Percentiles rank a stretch among this genome's conserved stretches.
Evolutionary conservation across 1,140 invertebrate genomes (phyloP).

Genomic region (Leptestheria dahalacensis): DNA sequence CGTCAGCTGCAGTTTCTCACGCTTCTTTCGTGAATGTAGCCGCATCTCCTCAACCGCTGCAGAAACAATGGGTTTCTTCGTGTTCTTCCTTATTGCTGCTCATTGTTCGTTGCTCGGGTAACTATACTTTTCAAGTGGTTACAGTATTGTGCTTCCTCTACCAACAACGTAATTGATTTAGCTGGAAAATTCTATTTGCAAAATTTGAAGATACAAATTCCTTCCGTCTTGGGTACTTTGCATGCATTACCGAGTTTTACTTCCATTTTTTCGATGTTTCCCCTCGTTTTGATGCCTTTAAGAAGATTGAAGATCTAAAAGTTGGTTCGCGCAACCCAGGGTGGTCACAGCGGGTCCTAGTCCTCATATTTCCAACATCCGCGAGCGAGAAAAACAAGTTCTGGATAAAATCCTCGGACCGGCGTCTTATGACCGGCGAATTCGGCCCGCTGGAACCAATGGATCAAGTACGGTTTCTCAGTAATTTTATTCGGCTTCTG

Average conservation of each 20-base stretch:
- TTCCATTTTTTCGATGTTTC: too few relatives aligned
- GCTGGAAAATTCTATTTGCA: too few relatives aligned
- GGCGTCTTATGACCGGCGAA: constrained; percentile 76
- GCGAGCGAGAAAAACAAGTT: constrained; percentile 85
- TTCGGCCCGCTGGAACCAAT: constrained; percentile 78
- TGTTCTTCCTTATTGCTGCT: not conserved
- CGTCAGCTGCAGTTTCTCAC: not conserved
- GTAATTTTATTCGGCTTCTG: not conserved
- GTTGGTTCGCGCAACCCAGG: too few relatives aligned
- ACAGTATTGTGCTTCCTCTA: too few relatives aligned
- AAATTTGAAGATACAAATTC: too few relatives aligned
- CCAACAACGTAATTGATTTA: too few relatives aligned
- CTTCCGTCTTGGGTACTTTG: too few relatives aligned
- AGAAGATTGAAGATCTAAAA: too few relatives aligned
- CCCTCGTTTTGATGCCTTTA: too few relatives aligned
- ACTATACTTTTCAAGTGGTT: not conserved
- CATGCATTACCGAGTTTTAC: too few relatives aligned
- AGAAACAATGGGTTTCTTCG: not conserved
- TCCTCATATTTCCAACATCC: constrained; percentile 43
- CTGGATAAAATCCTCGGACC: constrained; percentile 79
- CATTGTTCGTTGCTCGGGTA: not conserved
- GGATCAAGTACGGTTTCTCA: constrained; percentile 62
- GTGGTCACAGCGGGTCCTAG: not conserved
- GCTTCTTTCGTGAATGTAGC: not conserved
- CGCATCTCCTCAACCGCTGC: not conserved